These are phyloP conservation scores for Drosophila pseudoananassae DNA, from an alignment of 1,140 invertebrate species.

Conservation along the genomic window DNA sequence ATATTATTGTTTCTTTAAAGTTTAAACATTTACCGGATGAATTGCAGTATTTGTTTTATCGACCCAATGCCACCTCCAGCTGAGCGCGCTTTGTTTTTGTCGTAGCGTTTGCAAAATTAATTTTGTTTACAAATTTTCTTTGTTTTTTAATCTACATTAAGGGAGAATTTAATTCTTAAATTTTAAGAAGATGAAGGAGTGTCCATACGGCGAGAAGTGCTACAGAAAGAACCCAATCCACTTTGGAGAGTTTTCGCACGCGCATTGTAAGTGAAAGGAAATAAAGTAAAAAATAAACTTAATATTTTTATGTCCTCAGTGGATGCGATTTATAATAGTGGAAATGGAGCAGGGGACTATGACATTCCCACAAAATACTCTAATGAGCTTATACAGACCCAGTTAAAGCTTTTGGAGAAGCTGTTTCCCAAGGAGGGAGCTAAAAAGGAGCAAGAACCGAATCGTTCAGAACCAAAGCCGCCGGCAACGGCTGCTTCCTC, in stretches of 20 bases:
- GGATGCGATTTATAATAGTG: slow-evolving; percentile 84
- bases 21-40: no score
- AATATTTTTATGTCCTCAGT: slow-evolving; percentile 81
- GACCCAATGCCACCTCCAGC: slow-evolving; percentile 8
- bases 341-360: slow-evolving; percentile 74
- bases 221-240: slow-evolving; percentile 93
- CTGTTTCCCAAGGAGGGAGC: slow-evolving; percentile 51
- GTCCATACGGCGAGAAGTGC: slow-evolving; percentile 90
- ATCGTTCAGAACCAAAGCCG: slow-evolving; percentile 14
- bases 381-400: slow-evolving; percentile 84
- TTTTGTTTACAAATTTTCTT: slow-evolving; percentile 11
- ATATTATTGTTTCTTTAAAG: no score
- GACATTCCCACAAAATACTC: slow-evolving; percentile 84
- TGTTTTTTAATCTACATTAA: slow-evolving; percentile 1
- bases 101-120: slow-evolving; percentile 20
- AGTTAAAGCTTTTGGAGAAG: slow-evolving; percentile 85
- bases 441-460: slow-evolving; percentile 9
- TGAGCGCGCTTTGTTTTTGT: slow-evolving; percentile 41
- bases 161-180: no score
- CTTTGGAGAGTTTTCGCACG: slow-evolving; percentile 91
- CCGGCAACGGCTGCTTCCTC: slow-evolving; percentile 5
- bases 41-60: slow-evolving; percentile 13
- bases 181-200: slow-evolving; percentile 79
- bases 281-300: background rate
- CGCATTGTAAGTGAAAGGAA: slow-evolving; percentile 87